Percentiles rank a stretch among this genome's conserved stretches.
Conservation (phyloP, 2,113 vertebrate genomes). For the Tricholaema leucomelas region DNA sequence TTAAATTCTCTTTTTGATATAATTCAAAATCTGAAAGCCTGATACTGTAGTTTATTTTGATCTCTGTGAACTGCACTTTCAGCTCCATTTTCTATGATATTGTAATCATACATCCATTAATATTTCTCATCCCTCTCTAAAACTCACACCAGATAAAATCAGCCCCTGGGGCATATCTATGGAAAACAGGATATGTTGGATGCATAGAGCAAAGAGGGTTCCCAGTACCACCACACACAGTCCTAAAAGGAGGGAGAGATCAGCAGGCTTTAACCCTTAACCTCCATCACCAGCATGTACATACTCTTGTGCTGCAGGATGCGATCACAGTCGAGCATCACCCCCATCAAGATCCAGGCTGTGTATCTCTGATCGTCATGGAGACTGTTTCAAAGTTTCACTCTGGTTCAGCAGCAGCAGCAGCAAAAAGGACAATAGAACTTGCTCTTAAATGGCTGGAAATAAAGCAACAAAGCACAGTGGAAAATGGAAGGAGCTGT, state of each 20-base stretch:
- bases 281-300: not conserved
- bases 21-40: not conserved
- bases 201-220: not conserved
- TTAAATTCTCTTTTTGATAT: not conserved
- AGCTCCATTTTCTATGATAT: not conserved
- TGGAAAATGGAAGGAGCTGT: not conserved
- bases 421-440: slow-evolving; percentile 4
- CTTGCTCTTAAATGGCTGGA: not conserved
- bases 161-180: not conserved
- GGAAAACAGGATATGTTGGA: not conserved
- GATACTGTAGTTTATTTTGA: not conserved
- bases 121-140: not conserved
- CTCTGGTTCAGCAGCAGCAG: not conserved
- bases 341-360: not conserved
- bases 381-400: slow-evolving; percentile 43
- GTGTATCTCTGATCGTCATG: slow-evolving; percentile 42
- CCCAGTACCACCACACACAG: fast-evolving
- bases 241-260: not conserved
- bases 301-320: not conserved
- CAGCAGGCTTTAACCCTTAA: not conserved
- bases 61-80: not conserved
- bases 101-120: not conserved
- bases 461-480: not conserved
- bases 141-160: not conserved
- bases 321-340: not conserved